Evolutionary conservation across 1,140 invertebrate genomes (phyloP).

Genomic region (Hirudo medicinalis): DNA sequence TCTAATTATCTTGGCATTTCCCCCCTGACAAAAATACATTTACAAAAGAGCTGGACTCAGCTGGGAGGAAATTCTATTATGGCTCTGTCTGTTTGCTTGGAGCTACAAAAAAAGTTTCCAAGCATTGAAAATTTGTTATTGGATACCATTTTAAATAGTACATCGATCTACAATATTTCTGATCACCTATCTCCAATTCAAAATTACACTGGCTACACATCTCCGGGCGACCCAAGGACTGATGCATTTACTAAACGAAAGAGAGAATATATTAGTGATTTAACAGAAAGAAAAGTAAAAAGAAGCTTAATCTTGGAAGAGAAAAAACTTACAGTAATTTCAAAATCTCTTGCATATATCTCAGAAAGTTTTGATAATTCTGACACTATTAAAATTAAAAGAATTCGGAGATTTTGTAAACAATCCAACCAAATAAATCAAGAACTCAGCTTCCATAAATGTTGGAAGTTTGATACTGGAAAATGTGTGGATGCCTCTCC

Average conservation of each 20-base stretch:
- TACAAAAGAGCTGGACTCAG: constrained; percentile 32
- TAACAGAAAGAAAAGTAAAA: too few relatives aligned
- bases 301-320: too few relatives aligned
- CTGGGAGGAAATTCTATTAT: constrained; percentile 41
- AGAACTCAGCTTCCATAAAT: constrained; percentile 15
- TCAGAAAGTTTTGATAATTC: too few relatives aligned
- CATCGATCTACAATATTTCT: background rate
- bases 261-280: too few relatives aligned
- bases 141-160: background rate
- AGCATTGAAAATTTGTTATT: constrained; percentile 3
- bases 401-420: constrained; percentile 15
- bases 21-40: background rate
- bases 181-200: background rate
- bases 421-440: background rate
- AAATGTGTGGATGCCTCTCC: constrained; percentile 60
- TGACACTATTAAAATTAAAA: background rate
- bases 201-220: too few relatives aligned
- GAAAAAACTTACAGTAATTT: too few relatives aligned
- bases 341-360: too few relatives aligned
- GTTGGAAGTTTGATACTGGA: constrained; percentile 49
- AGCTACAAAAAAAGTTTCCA: constrained; percentile 26
- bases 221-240: too few relatives aligned
- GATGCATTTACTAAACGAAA: too few relatives aligned
- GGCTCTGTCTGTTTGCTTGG: constrained; percentile 36
- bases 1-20: too few relatives aligned